Base-by-base conservation (phyloP, 2,113 vertebrate species). In the Rhabdornis inornatus region DNA sequence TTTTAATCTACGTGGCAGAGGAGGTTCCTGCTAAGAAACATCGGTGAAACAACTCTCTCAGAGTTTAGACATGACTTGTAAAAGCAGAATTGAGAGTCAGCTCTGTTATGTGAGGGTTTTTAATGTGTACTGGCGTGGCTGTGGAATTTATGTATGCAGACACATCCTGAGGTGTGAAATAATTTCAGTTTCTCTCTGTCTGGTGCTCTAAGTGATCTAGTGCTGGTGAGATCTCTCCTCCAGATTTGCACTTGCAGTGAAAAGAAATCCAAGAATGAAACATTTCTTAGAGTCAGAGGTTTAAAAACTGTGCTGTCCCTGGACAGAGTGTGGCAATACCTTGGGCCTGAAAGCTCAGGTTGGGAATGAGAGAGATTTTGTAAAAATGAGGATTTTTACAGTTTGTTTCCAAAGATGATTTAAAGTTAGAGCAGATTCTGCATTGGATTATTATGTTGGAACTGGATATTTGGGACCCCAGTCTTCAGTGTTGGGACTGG, bases 1-100 rank as follows among this genome's bases (percentile, higher is more conserved):
- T 52, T 83, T 95, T 82, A 78, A 95, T 89, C 83, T 75, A 27
- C n/a, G 8, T 71, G 91, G 71, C 72, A 83, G 90, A 89, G 71
- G 52, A 69, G 85, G 77, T 81, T 92, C 85, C 88, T 89, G 88
- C 92, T 87, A 88, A 40, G 85, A 86, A 83, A n/a, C 78, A 92
- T 70, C 90, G 91, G 59, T 60, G 31, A 66, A 95, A 93, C 4
- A 31, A 74, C 28, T 89, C 39, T 47, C 27, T 91, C 2, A 0
- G 60, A 74, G 37, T 93, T 95, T 12, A 69, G 63, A 45, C 57
- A 18, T 4, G 9, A 77, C 82, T 83, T 95, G 42, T 81, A 53
- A 83, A 78, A 56, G 27, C 40, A 60, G 56, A 69, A 25, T 23
- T 66, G 77, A 74, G 52, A 74, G 30, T 33, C 42, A 37, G 30